A percentile compares a stretch with the other conserved stretches of the same genome.
Evolutionary conservation across 2,888 invertebrate species (phyloP).

Genomic region (Drosophila longiperda): DNA sequence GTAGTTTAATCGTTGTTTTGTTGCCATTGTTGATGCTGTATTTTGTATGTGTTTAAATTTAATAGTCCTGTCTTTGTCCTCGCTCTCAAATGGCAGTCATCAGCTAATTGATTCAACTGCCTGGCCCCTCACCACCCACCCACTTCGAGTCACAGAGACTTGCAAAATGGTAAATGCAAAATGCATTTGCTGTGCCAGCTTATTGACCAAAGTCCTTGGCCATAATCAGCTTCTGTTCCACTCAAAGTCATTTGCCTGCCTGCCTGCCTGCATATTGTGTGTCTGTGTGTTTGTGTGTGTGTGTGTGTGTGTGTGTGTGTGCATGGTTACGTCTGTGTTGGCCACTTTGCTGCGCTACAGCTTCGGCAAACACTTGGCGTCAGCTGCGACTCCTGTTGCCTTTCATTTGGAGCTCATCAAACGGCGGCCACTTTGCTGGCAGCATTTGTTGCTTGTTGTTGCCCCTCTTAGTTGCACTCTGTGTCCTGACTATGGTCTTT

Average conservation of each 20-base stretch:
- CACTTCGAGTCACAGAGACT: neutral
- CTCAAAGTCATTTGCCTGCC: slow-evolving; percentile 68
- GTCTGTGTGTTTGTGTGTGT: neutral
- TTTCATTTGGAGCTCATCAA: slow-evolving; percentile 66
- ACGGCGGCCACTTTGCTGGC: slow-evolving; percentile 49
- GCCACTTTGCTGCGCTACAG: slow-evolving; percentile 62
- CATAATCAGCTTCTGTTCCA: slow-evolving; percentile 71
- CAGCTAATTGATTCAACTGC: slow-evolving; percentile 66
- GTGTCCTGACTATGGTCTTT: neutral
- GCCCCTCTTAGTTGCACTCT: slow-evolving; percentile 1
- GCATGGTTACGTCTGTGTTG: slow-evolving; percentile 27
- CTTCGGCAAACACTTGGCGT: slow-evolving; percentile 67
- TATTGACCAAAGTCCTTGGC: slow-evolving; percentile 65
- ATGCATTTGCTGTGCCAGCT: slow-evolving; percentile 54
- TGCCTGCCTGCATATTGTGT: neutral
- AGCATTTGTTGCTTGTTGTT: slow-evolving; percentile 25
- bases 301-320: slow-evolving; percentile 6
- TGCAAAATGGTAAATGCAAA: slow-evolving; percentile 35
- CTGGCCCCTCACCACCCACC: neutral
- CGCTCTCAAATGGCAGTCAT: slow-evolving; percentile 26
- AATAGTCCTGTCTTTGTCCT: neutral
- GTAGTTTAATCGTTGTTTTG: neutral
- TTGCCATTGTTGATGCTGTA: neutral
- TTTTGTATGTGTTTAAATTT: neutral
- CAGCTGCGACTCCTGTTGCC: slow-evolving; percentile 51